A percentile compares a stretch with the other conserved stretches of the same genome.
Evolutionary conservation across 2,797 vertebrate genomes (phyloP).

Genomic region (Lepilemur ruficaudatus): DNA sequence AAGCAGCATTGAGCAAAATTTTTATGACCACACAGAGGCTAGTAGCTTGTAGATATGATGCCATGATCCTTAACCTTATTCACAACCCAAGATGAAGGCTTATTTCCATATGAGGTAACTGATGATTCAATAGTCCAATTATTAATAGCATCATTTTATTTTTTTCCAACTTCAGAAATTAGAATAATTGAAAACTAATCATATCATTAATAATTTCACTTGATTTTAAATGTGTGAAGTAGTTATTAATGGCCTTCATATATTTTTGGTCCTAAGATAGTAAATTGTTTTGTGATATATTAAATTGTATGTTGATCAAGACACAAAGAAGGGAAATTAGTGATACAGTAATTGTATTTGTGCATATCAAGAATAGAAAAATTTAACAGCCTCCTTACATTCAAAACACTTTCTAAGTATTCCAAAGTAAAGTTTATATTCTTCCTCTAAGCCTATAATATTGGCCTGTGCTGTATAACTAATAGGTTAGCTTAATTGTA

Average conservation of each 20-base stretch:
- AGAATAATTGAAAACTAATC: background rate
- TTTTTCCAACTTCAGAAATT: constrained; percentile 26
- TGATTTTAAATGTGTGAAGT: constrained; percentile 9
- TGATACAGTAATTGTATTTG: background rate
- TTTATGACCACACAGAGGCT: background rate
- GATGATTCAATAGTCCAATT: background rate
- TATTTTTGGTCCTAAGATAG: background rate
- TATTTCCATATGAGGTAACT: background rate
- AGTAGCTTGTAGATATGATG: background rate
- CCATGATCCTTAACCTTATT: background rate
- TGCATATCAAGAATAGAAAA: background rate
- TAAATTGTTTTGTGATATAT: background rate
- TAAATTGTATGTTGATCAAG: background rate
- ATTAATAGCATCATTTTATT: background rate
- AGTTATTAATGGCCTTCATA: background rate
- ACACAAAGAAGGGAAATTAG: background rate
- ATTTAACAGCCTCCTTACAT: background rate
- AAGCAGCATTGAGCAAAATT: constrained; percentile 56
- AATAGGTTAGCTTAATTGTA: background rate
- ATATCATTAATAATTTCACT: background rate
- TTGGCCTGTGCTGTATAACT: background rate
- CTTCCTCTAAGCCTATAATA: background rate
- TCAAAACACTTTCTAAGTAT: background rate
- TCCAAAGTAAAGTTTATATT: background rate
- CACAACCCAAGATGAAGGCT: background rate